Conservation (phyloP, 2,888 invertebrate species). For the Xylota sylvarum region DNA sequence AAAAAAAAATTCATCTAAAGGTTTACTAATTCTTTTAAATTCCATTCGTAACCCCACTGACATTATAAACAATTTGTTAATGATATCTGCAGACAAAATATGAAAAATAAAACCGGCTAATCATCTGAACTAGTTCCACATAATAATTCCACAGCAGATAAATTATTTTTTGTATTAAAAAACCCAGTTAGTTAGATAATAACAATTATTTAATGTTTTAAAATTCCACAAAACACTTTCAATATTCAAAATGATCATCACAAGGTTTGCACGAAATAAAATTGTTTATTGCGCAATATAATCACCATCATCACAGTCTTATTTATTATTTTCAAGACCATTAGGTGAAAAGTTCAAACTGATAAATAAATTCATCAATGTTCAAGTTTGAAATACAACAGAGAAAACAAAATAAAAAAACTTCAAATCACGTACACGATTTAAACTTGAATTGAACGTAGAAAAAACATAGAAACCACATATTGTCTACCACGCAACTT, state of each 20-base stretch:
- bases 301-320: constrained; percentile 35
- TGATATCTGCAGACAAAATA: background rate
- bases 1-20: too few species aligned
- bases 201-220: background rate
- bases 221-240: constrained; percentile 19
- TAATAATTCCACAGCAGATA: background rate
- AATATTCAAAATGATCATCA: constrained; percentile 1
- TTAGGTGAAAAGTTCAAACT: constrained; percentile 69
- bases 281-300: constrained; percentile 46
- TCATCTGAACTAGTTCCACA: background rate
- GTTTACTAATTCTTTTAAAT: too few species aligned
- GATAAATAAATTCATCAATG: constrained; percentile 49
- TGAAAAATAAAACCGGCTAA: background rate
- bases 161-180: constrained; percentile 3
- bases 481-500: constrained; percentile 78
- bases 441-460: constrained; percentile 9
- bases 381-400: constrained; percentile 21
- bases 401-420: too few species aligned
- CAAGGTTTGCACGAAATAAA: constrained; percentile 16
- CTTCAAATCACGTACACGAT: constrained; percentile 16
- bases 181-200: background rate
- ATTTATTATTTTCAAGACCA: constrained; percentile 65
- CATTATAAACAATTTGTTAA: background rate
- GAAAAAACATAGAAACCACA: constrained; percentile 14
- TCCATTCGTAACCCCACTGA: too few species aligned